Evolutionary conservation across 2,113 vertebrate species (phyloP).

Genomic region (Isurus oxyrinchus): DNA sequence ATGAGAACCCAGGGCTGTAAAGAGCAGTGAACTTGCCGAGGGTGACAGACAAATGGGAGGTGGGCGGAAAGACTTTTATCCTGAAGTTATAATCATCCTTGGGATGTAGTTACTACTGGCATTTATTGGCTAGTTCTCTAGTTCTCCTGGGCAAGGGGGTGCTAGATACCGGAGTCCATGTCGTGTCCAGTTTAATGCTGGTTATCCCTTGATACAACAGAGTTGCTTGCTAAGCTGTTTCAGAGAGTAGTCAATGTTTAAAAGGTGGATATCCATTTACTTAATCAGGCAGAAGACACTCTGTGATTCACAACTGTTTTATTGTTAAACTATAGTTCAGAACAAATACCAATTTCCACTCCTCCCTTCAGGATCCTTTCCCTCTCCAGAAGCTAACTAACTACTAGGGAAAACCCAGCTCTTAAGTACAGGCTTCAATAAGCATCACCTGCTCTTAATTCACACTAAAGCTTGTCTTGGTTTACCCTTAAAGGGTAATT

Average conservation of each 20-base stretch:
- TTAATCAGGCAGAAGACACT: too few species aligned
- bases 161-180: neutral
- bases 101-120: neutral
- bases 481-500: too few species aligned
- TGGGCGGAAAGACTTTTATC: neutral
- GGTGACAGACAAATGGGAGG: neutral
- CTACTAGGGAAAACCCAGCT: too few species aligned
- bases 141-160: neutral
- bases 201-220: neutral
- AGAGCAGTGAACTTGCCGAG: neutral
- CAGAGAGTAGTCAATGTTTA: neutral
- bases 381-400: too few species aligned
- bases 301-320: too few species aligned
- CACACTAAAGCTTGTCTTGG: too few species aligned
- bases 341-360: too few species aligned
- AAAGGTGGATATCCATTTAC: too few species aligned
- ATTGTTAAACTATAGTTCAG: too few species aligned
- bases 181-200: neutral
- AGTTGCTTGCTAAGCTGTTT: neutral
- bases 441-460: too few species aligned
- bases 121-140: neutral
- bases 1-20: neutral
- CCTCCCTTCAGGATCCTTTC: too few species aligned
- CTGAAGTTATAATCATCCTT: neutral
- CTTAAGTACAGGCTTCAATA: too few species aligned